phyloP scores from a whole-genome alignment of 1,140 invertebrate genomes.

The Lordiphosa stackelbergi region DNA sequence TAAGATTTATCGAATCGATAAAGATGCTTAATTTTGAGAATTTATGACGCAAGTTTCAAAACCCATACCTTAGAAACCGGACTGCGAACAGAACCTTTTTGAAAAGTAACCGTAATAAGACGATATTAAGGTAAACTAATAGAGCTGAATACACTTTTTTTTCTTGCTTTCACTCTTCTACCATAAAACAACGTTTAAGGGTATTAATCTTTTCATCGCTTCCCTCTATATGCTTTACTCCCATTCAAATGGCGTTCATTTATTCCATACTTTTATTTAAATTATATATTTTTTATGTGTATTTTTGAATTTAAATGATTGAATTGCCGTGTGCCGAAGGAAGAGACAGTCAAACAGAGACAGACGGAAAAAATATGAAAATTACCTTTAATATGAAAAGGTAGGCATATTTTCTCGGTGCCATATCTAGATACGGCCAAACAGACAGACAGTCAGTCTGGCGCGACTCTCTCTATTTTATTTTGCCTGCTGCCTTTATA shows the following conservation, averaged over 20 bases:
- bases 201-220: constrained; percentile 42
- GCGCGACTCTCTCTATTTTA: constrained; percentile 56
- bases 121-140: neutral
- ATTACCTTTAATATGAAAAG: constrained; percentile 68
- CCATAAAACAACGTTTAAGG: neutral
- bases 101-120: no score
- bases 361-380: constrained; percentile 55
- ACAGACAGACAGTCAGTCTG: constrained; percentile 12
- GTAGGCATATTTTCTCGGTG: constrained; percentile 28
- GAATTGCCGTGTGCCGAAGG: constrained; percentile 51
- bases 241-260: constrained; percentile 21
- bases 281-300: constrained; percentile 51
- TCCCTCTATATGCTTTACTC: constrained; percentile 20
- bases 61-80: no score
- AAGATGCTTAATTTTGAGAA: no score
- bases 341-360: constrained; percentile 14
- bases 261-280: constrained; percentile 7
- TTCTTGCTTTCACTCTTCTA: no score
- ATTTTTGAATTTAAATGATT: constrained; percentile 72
- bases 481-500: constrained; percentile 66
- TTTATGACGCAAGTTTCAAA: no score
- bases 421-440: constrained; percentile 36
- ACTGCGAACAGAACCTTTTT: no score
- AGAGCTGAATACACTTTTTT: neutral
- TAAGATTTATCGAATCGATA: no score